phyloP scores from a whole-genome alignment of 2,113 vertebrate genomes.

The Prunella fulvescens region DNA sequence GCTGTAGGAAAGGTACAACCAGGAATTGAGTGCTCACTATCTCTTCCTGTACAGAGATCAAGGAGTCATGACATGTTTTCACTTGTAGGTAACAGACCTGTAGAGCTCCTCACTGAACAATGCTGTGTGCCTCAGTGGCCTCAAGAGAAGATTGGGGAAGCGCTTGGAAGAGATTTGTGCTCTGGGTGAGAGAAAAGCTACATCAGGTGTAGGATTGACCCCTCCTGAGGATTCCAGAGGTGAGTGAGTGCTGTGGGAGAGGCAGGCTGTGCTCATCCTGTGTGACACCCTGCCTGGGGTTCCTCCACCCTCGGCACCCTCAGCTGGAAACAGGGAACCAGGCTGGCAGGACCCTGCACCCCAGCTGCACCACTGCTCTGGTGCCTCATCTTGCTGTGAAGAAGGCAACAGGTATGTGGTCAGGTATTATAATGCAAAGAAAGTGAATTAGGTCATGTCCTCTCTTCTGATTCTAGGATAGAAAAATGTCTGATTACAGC shows the following conservation, averaged over 20 bases:
- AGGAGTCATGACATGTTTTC: background rate
- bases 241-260: background rate
- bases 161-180: background rate
- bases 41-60: background rate
- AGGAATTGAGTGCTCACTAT: background rate
- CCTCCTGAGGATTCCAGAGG: background rate
- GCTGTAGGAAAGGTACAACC: background rate
- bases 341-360: background rate
- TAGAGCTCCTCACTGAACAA: background rate
- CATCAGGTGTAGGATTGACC: background rate
- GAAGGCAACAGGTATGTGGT: background rate
- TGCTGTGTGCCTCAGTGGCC: background rate
- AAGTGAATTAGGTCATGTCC: conserved; percentile 2
- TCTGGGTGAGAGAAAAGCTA: background rate
- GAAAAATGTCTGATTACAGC: background rate
- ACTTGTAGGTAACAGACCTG: background rate
- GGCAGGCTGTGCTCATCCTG: background rate
- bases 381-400: background rate
- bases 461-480: conserved; percentile 16
- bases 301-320: accelerated
- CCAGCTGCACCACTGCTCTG: background rate
- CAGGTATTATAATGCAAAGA: conserved; percentile 4
- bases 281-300: accelerated
- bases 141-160: background rate
- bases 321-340: background rate